Evolutionary conservation across 2,888 invertebrate species (phyloP), one percentile per base, ranked within the genome.

Genomic region (Spodoptera littoralis): DNA sequence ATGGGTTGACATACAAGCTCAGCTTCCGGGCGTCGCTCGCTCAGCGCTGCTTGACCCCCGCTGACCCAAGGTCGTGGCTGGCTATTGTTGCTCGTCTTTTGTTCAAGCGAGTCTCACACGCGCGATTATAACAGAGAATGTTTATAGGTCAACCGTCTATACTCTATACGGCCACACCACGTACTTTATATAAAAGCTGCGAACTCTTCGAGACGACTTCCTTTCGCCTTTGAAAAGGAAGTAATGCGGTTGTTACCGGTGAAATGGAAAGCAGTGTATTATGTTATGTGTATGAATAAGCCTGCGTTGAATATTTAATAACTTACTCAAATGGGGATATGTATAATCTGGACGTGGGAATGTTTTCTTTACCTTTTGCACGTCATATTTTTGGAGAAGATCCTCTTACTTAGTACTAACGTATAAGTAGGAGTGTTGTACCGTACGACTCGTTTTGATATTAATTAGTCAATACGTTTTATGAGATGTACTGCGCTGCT

Each of bases 61-160:
- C 63, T 72, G 67, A 66, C 72, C 77, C 75, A 80, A 81, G 79
- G 82, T 70, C 69, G 61, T 30, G 49, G 12, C 42, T 56, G 42
- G 49, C 72, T 52, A 72, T 80, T 80, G 82, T 81, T 55, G 65
- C 64, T 43, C 27, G 70, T 63, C 80, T 80, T 76, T 81, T 80
- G 80, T 80, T 81, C 64, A 46, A 24, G 49, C 56, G 41, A 53
- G 55, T 24, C 45, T 45, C 62, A 71, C 54, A 78, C 66, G 68
- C 65, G 63, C 72, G 75, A 78, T 76, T 72, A 68, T 64, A 63
- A 46, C 49, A 50, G 48, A 68, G 60, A 67, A 57, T 73, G 79
- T 76, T 79, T 79, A 68, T 73, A 73, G 78, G 79, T 80, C 79
- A 78, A 65, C 72, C 52, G 46, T 41, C 51, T 58, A 42, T 63